These are phyloP conservation scores for Rhaphigaster nebulosa DNA, from an alignment of 2,888 invertebrate genomes.

Conservation along the genomic window DNA sequence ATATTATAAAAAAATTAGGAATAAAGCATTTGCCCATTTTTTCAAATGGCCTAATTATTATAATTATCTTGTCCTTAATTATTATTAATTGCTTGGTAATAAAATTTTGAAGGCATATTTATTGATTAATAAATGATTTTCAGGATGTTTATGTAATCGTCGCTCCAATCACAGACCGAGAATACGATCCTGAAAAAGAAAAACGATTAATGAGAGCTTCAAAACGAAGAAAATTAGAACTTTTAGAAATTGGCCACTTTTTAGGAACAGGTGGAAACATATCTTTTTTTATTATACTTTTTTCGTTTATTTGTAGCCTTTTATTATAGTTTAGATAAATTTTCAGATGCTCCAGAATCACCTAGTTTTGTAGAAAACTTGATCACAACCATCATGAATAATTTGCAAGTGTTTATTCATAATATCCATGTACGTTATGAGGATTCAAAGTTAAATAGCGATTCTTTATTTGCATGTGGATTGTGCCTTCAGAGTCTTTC, in stretches of 20 bases:
- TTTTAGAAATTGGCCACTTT: conserved; percentile 75
- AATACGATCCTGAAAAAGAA: conserved; percentile 82
- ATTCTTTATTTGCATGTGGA: conserved; percentile 80
- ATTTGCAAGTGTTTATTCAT: conserved; percentile 82
- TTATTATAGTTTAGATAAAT: not conserved
- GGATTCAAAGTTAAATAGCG: conserved; percentile 78
- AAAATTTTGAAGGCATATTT: not conserved
- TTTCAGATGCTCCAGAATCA: conserved; percentile 73
- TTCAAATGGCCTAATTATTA: no score
- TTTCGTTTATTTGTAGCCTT: not conserved
- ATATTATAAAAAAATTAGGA: not conserved
- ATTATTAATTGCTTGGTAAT: not conserved
- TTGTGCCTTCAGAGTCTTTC: conserved; percentile 83
- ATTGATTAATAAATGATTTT: conserved; percentile 57
- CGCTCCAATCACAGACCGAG: conserved; percentile 78
- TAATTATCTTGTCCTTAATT: no score
- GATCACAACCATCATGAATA: conserved; percentile 82
- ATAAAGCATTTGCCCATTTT: no score
- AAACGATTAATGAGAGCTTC: conserved; percentile 79
- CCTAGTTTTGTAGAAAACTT: conserved; percentile 76
- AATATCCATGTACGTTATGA: conserved; percentile 88
- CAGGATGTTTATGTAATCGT: conserved; percentile 81
- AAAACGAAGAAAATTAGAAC: conserved; percentile 79
- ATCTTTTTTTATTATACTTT: not conserved
- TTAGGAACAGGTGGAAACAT: conserved; percentile 68